Evolutionary conservation across 2,888 invertebrate genomes (phyloP).

Genomic region (Stomorhina lunata): DNA sequence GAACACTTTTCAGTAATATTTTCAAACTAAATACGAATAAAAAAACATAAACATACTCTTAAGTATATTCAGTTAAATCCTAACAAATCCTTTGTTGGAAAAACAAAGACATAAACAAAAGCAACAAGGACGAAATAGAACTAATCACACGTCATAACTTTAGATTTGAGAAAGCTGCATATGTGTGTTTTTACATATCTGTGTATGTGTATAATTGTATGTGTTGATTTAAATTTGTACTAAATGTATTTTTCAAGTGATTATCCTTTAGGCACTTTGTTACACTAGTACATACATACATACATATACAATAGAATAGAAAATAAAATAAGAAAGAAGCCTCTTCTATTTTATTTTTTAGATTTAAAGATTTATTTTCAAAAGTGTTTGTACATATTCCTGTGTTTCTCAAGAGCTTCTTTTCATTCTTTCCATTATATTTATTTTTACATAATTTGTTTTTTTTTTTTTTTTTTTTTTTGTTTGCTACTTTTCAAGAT

Average conservation of each 20-base stretch:
- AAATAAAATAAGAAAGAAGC: neutral
- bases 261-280: constrained; percentile 57
- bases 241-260: constrained; percentile 46
- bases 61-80: constrained; percentile 15
- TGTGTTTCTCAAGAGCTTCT: neutral
- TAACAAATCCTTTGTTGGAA: constrained; percentile 31
- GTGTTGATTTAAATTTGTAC: no score
- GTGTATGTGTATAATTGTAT: neutral
- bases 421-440: neutral
- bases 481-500: constrained; percentile 34
- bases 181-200: neutral
- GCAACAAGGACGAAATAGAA: neutral
- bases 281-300: constrained; percentile 12
- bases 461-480: constrained; percentile 7
- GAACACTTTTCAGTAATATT: constrained; percentile 45
- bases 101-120: constrained; percentile 6
- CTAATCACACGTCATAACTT: constrained; percentile 28
- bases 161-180: neutral
- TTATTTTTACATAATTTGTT: neutral
- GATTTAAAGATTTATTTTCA: constrained; percentile 52
- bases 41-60: no score
- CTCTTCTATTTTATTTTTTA: constrained; percentile 1
- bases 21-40: constrained; percentile 38
- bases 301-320: no score
- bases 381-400: constrained; percentile 9